Conservation (phyloP, 92 coral and sea anemone genomes). For the Heteractis magnifica region DNA sequence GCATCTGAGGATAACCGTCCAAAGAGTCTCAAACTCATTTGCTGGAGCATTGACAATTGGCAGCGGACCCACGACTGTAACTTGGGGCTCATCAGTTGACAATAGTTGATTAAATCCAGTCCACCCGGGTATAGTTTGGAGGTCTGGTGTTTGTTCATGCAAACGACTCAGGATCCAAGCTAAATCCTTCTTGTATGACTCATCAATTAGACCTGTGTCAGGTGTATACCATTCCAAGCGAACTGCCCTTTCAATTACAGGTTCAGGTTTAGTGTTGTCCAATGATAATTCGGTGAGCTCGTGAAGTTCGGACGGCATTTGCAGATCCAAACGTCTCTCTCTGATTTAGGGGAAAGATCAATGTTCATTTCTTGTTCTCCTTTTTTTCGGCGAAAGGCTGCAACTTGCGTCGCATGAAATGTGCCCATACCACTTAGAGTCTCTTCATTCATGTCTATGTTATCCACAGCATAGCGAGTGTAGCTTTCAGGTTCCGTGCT, state of each 20-base stretch:
- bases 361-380: constrained; percentile 34
- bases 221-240: constrained; percentile 35
- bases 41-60: too few species aligned
- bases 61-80: too few species aligned
- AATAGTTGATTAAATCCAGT: not conserved
- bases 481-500: not conserved
- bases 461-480: constrained; percentile 50
- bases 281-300: constrained; percentile 39
- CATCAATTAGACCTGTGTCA: constrained; percentile 26
- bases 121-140: constrained; percentile 40
- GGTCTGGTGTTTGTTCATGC: constrained; percentile 41
- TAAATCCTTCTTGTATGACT: constrained; percentile 52
- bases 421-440: constrained; percentile 49
- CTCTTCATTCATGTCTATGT: constrained; percentile 28
- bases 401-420: constrained; percentile 35
- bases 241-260: constrained; percentile 20
- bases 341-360: constrained; percentile 39
- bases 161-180: constrained; percentile 47
- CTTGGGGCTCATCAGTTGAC: too few species aligned
- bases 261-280: constrained; percentile 42
- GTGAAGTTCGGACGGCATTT: constrained; percentile 39
- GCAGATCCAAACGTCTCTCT: constrained; percentile 28
- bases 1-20: too few species aligned
- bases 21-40: too few species aligned
- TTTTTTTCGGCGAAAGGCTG: constrained; percentile 33